Evolutionary conservation across 1,140 invertebrate species (phyloP), one percentile per base, ranked within the genome.

Genomic region (Drosophila bocqueti): DNA sequence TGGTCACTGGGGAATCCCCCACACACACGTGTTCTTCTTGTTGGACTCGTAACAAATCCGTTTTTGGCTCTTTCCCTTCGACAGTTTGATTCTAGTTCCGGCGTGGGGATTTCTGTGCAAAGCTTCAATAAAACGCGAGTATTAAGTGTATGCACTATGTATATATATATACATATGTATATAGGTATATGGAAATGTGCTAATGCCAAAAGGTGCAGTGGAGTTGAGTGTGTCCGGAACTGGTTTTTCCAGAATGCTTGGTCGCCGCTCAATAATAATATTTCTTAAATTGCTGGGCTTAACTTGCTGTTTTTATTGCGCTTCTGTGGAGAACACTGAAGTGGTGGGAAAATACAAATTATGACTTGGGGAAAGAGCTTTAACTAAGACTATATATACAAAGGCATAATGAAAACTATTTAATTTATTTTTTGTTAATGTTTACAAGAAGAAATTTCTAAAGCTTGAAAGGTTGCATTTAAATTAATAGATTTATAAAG

Each of bases 1-100:
- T 85, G 73, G 60, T 74, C 83, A 87, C 47, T 74, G 69, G 83
- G 84, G 77, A 83, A 66, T 69, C 65, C 57, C 18, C 21, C 45
- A 34, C 63, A 43, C n/a, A 81, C 65, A 82, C 77, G 65, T 69
- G 77, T 57, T 47, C 13, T 21, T 38, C 43, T 24, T 76, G 34
- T 13, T 4, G 36, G 15, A 24, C 15, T 50, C 26, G 18, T 52
- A 66, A 21, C 9, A 45, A 42, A 40, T 43, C 47, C 57, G 47
- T 29, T 43, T 72, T 54, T 61, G 26, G 16, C 11, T 34, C 18
- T 40, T 57, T 50, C 57, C 42, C 66, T 69, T 62, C 49, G 64
- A 76, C 65, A 65, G 66, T 76, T 76, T 71, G 26, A 24, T 36
- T 69, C 36, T 55, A 40, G 54, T 49, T 49, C 26, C 34, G 15